Base-by-base conservation (phyloP, 23 tunicate species). In the Pegea sp. region DNA sequence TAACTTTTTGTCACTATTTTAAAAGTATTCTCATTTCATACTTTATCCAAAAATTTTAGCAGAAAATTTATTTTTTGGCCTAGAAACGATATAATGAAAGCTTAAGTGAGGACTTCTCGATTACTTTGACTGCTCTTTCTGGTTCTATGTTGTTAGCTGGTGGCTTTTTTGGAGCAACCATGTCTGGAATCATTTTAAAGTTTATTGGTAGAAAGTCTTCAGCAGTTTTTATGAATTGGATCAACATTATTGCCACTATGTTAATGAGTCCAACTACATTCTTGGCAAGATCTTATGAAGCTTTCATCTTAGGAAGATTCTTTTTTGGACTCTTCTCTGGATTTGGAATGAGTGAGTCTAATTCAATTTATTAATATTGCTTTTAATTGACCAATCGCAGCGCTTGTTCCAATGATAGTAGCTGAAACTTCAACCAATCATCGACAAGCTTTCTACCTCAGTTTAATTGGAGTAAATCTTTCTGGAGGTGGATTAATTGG, bases 401-500 rank as follows among this genome's bases (percentile, higher is more conserved):
- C 73, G 59, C 33, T 84, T 32, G 68, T 84, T 49, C 95, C 95
- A 19, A 73, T 84, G 53, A 66, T 84, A 4, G 79, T 68, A 31
- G 28, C 95, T 1, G 95, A 84, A 53, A 66, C 54, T n/a, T 73
- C 84, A 26, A 49, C 75, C 5, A 58, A 30, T 21, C 7, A 49
- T 7, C 52, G 72, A 43, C 69, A 79, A 57, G 69, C 95, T 2
- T 67, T 84, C 51, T 84, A 84, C 28, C 64, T 84, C 33, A 84
- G 95, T 33, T 49, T 64, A 54, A 84, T 84, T 24, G 95, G 95
- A 27, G 84, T 84, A 5, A 69, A 84, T 49, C 38, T 84, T 26
- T 84, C 95, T 3, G 44, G 68, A 18, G 95, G 95, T n/a, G 84
- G 95, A 20, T 32, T 84, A 5, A 54, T 84, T 29, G 95, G 95